Percentiles rank a stretch among this genome's conserved stretches.
These are phyloP conservation scores for Trilocha varians DNA, from an alignment of 2,888 invertebrate species.

Conservation along the genomic window DNA sequence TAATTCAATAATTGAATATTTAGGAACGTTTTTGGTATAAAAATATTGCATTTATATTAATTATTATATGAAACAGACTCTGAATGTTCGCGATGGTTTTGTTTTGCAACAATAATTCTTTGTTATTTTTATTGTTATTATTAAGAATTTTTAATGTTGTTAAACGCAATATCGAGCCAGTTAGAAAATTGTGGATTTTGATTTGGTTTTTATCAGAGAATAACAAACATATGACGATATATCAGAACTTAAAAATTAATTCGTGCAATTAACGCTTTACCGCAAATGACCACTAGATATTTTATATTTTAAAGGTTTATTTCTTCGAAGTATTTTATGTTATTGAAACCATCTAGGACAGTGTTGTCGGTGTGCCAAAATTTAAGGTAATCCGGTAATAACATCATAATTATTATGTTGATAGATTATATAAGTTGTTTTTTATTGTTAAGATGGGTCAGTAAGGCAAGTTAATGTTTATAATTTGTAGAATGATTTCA, in stretches of 20 bases:
- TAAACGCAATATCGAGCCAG: conserved; percentile 51
- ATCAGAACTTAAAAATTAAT: no score
- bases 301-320: not conserved
- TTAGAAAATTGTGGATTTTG: conserved; percentile 25
- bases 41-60: conserved; percentile 66
- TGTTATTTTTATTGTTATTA: conserved; percentile 72
- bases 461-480: conserved; percentile 48
- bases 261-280: no score
- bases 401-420: conserved; percentile 64
- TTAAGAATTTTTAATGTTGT: conserved; percentile 70
- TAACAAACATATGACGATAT: not conserved
- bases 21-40: conserved; percentile 53
- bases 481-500: conserved; percentile 57
- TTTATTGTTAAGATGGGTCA: conserved; percentile 67
- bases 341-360: conserved; percentile 63
- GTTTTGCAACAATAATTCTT: conserved; percentile 55
- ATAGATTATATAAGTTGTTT: conserved; percentile 71
- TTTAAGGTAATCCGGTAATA: conserved; percentile 30
- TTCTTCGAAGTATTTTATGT: conserved; percentile 21
- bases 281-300: not conserved
- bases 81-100: conserved; percentile 65
- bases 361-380: conserved; percentile 58
- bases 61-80: conserved; percentile 39
- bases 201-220: not conserved
- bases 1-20: conserved; percentile 46